A percentile compares a stretch with the other conserved stretches of the same genome.
These are phyloP conservation scores for Apostichopus leukothele DNA, from an alignment of 53 echinoderm and acorn worm species.

Conservation along the genomic window DNA sequence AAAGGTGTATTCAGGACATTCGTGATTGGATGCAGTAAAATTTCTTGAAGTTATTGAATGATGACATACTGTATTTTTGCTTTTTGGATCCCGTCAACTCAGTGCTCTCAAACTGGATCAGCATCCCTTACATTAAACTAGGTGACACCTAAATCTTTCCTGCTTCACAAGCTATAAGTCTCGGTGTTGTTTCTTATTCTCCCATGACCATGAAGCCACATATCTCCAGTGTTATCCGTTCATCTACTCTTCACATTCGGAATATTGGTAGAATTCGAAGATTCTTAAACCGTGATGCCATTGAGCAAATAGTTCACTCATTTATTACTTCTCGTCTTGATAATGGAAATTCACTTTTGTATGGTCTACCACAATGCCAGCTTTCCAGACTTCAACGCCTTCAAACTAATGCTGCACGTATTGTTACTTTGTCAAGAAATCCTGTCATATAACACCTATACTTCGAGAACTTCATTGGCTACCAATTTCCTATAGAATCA, in stretches of 20 bases:
- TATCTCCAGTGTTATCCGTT: slow-evolving; percentile 26
- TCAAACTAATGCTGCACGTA: neutral
- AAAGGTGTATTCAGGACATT: neutral
- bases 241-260: neutral
- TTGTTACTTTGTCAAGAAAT: no score
- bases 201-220: slow-evolving; percentile 17
- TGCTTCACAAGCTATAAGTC: neutral
- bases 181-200: neutral
- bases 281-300: no score
- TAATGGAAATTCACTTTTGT: no score
- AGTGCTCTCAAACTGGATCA: neutral
- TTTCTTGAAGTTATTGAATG: neutral
- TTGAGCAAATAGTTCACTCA: no score
- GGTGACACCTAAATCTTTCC: neutral
- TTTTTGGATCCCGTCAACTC: neutral
- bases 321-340: no score
- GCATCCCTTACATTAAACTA: neutral
- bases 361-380: neutral
- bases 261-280: neutral
- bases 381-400: neutral
- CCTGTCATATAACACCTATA: no score
- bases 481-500: no score
- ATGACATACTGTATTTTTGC: neutral
- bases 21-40: neutral
- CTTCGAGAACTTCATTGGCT: no score